Percentiles rank a stretch among this genome's conserved stretches.
These are phyloP conservation scores for Eulemur rufifrons DNA, from an alignment of 2,113 vertebrate species.

Conservation along the genomic window DNA sequence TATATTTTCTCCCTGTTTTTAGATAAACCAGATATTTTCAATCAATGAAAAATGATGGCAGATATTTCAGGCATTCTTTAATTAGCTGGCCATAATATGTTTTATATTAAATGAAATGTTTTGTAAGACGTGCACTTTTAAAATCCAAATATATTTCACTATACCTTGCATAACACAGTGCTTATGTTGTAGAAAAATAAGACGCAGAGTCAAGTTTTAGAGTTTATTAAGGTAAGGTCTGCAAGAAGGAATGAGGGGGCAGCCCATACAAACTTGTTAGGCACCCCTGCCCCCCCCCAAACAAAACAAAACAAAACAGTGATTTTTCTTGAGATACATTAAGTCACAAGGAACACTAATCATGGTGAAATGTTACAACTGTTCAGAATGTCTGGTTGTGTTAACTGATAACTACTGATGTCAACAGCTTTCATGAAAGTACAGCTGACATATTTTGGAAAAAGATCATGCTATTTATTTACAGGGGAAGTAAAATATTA, in stretches of 20 bases:
- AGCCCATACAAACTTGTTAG: not conserved
- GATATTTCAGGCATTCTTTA: not conserved
- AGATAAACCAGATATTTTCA: not conserved
- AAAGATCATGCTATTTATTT: not conserved
- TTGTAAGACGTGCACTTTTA: not conserved
- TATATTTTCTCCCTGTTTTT: not conserved
- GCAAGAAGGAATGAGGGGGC: not conserved
- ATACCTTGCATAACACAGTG: not conserved
- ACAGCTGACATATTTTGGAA: not conserved
- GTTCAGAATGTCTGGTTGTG: not conserved
- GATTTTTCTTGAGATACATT: not conserved
- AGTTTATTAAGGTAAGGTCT: not conserved
- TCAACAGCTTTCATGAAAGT: not conserved
- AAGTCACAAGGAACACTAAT: not conserved
- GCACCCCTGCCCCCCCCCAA: no score
- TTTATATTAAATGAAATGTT: conserved; percentile 22
- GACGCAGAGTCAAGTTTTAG: not conserved
- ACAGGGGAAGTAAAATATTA: not conserved
- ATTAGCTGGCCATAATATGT: not conserved
- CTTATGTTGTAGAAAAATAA: not conserved
- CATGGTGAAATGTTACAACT: not conserved
- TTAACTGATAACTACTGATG: not conserved
- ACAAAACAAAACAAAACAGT: not conserved
- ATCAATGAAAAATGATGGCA: conserved; percentile 8
- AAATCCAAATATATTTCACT: not conserved